Evolutionary conservation across 2,888 invertebrate species (phyloP), one percentile per base, ranked within the genome.

Genomic region (Amphipoea oculea): DNA sequence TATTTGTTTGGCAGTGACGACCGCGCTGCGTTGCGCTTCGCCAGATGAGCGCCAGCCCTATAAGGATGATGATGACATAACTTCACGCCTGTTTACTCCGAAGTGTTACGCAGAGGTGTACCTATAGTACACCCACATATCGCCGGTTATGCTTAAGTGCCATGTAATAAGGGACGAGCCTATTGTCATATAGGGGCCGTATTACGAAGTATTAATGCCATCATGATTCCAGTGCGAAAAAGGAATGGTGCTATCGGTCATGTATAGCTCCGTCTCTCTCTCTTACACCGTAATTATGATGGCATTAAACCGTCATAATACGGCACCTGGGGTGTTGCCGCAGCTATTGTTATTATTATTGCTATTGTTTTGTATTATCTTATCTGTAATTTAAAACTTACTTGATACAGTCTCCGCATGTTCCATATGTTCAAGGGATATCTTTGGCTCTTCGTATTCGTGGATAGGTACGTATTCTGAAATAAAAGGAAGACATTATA

Each of bases 401-500:
- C 96, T 96, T 66, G 96, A 96, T 60, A 96, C 95, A 9, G 96
- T 96, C 42, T 96, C 96, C 5, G 94, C 91, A 51, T 95, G 94
- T 75, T 96, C 95, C 89, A 93, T 93, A 79, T 95, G 95, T 73
- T 95, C 94, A 40, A 96, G 89, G 29, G 95, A 94, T 89, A 96
- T 95, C 91, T 95, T 95, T 86, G 95, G 96, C 89, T 96, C 96
- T 88, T 96, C 95, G 57, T 96, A 96, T 72, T 95, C 93, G 79
- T 96, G 95, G 2, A 95, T 90, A 1, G 96, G 96, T 17, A 96
- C 93, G 81, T 96, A 96, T 89, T 96, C 96, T 96, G 94, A 4
- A 90, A 92, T 83, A 40, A n/a, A 14, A 17, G 36, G n/a, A 71
- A 11, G 6, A 45, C 9, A 69, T 40, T 60, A 36, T 62, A 48